A percentile compares a stretch with the other conserved stretches of the same genome.
Evolutionary conservation across 2,888 invertebrate species (phyloP).

Genomic region (Dasysyrphus albostriatus): DNA sequence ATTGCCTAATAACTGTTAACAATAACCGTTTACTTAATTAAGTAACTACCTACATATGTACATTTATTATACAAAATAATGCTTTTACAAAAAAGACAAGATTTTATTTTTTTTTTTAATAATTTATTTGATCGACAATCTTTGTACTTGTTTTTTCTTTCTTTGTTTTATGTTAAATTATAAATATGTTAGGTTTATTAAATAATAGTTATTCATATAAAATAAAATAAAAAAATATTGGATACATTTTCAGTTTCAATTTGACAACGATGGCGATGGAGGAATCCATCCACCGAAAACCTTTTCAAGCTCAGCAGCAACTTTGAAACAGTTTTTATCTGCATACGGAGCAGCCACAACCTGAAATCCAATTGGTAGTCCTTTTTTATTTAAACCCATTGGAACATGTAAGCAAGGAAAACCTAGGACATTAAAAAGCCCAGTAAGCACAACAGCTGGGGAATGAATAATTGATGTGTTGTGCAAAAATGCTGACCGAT

Average conservation of each 20-base stretch:
- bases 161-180: background rate
- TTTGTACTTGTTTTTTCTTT: background rate
- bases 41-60: no score
- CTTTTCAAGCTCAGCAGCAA: conserved; percentile 91
- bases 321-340: conserved; percentile 92
- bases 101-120: background rate
- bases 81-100: no score
- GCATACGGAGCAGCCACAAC: conserved; percentile 90
- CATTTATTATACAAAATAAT: no score
- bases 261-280: conserved; percentile 80
- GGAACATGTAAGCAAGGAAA: conserved; percentile 91
- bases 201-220: background rate
- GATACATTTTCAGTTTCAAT: no score
- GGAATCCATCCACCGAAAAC: conserved; percentile 93
- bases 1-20: no score
- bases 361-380: conserved; percentile 91
- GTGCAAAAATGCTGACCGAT: conserved; percentile 88
- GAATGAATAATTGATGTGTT: conserved; percentile 86
- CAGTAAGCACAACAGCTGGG: conserved; percentile 78
- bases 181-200: background rate
- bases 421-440: conserved; percentile 85
- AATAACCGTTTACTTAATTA: no score
- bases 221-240: no score
- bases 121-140: background rate
- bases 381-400: conserved; percentile 86